Conservation (phyloP, 2,888 invertebrate genomes). For the Heliothis peltigera region DNA sequence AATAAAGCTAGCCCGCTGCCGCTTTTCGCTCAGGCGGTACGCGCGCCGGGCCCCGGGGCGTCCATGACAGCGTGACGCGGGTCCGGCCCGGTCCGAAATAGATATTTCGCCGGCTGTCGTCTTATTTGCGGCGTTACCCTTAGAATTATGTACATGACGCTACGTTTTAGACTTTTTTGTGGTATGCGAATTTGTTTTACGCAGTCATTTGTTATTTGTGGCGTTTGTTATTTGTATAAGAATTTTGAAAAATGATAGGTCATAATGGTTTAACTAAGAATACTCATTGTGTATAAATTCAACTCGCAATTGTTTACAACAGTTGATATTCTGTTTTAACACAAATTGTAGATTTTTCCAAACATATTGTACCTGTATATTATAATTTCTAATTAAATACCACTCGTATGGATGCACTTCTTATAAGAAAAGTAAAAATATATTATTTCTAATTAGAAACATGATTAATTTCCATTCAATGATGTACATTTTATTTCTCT, state of each 20-base stretch:
- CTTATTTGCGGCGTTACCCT: constrained; percentile 74
- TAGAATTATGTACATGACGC: constrained; percentile 74
- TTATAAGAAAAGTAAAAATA: too few species aligned
- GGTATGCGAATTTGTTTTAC: constrained; percentile 43
- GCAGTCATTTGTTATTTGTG: neutral
- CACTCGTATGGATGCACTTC: too few species aligned
- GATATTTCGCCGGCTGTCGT: constrained; percentile 84
- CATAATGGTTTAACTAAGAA: too few species aligned
- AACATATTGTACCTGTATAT: too few species aligned
- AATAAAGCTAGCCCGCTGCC: constrained; percentile 49
- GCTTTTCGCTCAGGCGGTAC: constrained; percentile 64
- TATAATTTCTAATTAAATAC: too few species aligned
- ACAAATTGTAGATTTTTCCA: too few species aligned
- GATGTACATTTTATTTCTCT: too few species aligned
- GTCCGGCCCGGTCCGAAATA: constrained; percentile 86
- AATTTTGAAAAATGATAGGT: neutral
- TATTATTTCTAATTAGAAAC: too few species aligned
- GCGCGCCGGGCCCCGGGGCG: constrained; percentile 65
- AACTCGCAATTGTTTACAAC: too few species aligned
- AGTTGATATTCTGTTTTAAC: too few species aligned
- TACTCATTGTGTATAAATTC: too few species aligned
- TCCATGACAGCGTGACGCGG: constrained; percentile 86
- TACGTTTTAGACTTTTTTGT: constrained; percentile 59
- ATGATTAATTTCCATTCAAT: too few species aligned
- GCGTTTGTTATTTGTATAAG: constrained; percentile 39